Percentiles rank a stretch among this genome's conserved stretches.
Conservation (phyloP, 2,113 vertebrate genomes). For the Dissostichus mawsoni region DNA sequence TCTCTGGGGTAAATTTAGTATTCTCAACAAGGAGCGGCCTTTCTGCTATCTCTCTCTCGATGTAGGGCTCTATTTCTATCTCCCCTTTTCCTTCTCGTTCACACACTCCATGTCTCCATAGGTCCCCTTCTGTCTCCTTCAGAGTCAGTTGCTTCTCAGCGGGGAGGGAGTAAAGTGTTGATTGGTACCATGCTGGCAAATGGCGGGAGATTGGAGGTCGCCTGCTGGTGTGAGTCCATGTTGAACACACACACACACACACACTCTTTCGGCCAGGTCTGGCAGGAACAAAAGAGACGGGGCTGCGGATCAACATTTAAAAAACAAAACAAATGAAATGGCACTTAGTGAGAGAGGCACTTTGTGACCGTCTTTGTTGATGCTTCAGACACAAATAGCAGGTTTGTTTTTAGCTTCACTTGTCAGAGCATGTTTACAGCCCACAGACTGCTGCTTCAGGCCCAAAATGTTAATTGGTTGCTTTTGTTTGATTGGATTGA, state of each 20-base stretch:
- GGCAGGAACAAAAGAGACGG: slow-evolving; percentile 57
- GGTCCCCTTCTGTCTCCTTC: slow-evolving; percentile 67
- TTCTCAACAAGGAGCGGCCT: slow-evolving; percentile 49
- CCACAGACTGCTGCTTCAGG: neutral
- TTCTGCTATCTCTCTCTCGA: slow-evolving; percentile 41
- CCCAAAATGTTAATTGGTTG: neutral
- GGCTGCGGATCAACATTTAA: slow-evolving; percentile 16
- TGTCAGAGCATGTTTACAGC: neutral
- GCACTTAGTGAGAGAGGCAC: slow-evolving; percentile 17
- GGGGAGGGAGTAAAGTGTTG: slow-evolving; percentile 78
- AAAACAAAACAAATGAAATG: slow-evolving; percentile 42
- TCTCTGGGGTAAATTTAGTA: slow-evolving; percentile 63
- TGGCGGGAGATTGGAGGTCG: slow-evolving; percentile 61
- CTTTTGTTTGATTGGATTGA: neutral
- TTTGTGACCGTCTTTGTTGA: slow-evolving; percentile 43
- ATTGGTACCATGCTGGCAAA: slow-evolving; percentile 81
- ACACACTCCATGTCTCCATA: slow-evolving; percentile 44
- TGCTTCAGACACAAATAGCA: slow-evolving; percentile 15
- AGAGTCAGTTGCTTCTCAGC: slow-evolving; percentile 68
- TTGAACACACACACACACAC: slow-evolving; percentile 28
- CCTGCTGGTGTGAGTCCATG: slow-evolving; percentile 53
- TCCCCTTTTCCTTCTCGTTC: slow-evolving; percentile 31
- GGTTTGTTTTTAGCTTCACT: slow-evolving; percentile 28
- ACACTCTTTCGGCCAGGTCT: slow-evolving; percentile 52
- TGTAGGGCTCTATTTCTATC: slow-evolving; percentile 60